Evolutionary conservation across 30 jellyfish, hydroid and myxozoan genomes (phyloP), one percentile per base, ranked within the genome.

Genomic region (Nemopilema nomurai): DNA sequence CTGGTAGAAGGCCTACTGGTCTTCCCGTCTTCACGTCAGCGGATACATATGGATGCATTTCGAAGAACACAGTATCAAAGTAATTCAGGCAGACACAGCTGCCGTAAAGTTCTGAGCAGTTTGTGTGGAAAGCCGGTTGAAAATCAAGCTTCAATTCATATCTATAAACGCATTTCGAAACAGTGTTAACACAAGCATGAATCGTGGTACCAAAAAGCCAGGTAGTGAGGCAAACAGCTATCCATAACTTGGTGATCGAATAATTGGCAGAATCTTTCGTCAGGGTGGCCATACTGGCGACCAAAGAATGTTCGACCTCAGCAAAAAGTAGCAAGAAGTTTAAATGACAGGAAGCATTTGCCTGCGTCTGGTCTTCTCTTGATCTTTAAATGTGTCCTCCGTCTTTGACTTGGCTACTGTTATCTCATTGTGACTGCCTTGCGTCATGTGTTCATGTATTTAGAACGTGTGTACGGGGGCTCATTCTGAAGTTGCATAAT

Each of bases 91-190:
- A 77, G 52, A 52, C 30, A 22, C 76, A 77, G 25, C 66, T 57
- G 9, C 30, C 49, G 25, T 23, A 8, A 8, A 53, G 67, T 21
- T 62, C 71, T 20, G 87, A 50, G 65, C 87, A 77, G 77, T 77
- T 77, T n/a, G 18, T 26, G 9, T 30, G 65, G 30, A 77, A 57
- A 0, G 53, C 66, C 23, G 1, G 16, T 31, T 50, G 77, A 27
- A 77, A 77, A 26, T 77, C 87, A 7, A 77, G 27, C 49, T 27
- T 41, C 28, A 77, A 53, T 31, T 77, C 87, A 30, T 77, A 57
- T 77, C 87, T 25, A 26, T 18, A 51, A 8, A 50, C 63, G 65
- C 87, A 77, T 8, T 19, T 7, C 20, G 23, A 22, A 62, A 19
- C 27, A 3, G 8, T 77, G 20, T 77, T 24, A n/a, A 53, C 29